Base-by-base conservation (phyloP, 2,888 invertebrate genomes). In the Flexamia atlantica region DNA sequence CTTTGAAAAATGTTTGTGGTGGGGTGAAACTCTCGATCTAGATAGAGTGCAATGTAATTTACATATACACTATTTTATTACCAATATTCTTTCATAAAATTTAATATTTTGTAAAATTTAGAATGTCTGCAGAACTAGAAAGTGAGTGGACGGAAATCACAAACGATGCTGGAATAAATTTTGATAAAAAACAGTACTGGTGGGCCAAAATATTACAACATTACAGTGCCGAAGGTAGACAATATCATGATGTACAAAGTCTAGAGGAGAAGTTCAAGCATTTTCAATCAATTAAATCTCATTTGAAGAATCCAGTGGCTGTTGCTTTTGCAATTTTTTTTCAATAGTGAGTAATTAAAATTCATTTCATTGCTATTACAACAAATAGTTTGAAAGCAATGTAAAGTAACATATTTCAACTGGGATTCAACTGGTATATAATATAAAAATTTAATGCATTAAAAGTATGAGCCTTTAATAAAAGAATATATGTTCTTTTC, bases 251-350 rank as follows among this genome's bases (percentile, higher is more conserved):
- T 86, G 87, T 92, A 70, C 88, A 90, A 68, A 91, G 91, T 85
- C 87, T 92, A 36, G 88, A 89, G 20, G 90, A 91, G 57, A 92
- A 92, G 88, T 89, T 92, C 57, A 87, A 89, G 76, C 90, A 91
- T 84, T 92, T 90, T 85, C 87, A 90, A 76, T 89, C 90, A n/a
- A 89, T 91, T 83, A 90, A 90, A 86, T 88, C 90, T 79, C 89
- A 89, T 68, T 88, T 93, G 20, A 90, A 90, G 86, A 90, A 90
- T 85, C 89, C 90, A 4, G 89, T 90, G 82, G 91, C 92, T 82
- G 89, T 93, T 14, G 89, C 91, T 10, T 89, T 92, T 81, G 92
- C 93, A 0, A 89, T 93, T 83, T 91, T 92, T 86, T 93, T 93
- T 88, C 92, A 92, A 87, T 92, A 93, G 93, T 93, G 89, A 90